Evolutionary conservation across 1,140 invertebrate species (phyloP).

Genomic region (Drosophila azteca): DNA sequence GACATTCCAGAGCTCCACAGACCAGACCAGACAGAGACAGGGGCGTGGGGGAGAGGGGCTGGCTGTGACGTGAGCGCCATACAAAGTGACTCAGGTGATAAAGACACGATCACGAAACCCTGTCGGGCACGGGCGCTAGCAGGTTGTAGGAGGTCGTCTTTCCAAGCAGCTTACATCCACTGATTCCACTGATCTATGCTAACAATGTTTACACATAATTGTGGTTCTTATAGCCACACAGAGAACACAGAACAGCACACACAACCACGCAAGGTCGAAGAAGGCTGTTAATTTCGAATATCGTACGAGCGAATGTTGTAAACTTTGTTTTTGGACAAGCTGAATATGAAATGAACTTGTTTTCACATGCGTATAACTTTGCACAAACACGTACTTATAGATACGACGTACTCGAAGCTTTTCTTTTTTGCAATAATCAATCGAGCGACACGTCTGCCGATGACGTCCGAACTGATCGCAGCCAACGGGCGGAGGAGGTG

Average conservation of each 20-base stretch:
- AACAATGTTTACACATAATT: slow-evolving; percentile 65
- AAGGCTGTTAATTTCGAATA: slow-evolving; percentile 8
- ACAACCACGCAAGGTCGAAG: slow-evolving; percentile 52
- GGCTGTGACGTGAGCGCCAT: slow-evolving; percentile 68
- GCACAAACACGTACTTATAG: slow-evolving; percentile 69
- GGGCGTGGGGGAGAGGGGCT: slow-evolving; percentile 9
- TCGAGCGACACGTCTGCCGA: slow-evolving; percentile 73
- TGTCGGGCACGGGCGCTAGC: neutral
- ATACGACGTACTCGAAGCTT: slow-evolving; percentile 44
- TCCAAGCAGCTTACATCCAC: neutral
- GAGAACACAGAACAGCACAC: slow-evolving; percentile 17
- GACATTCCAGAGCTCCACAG: slow-evolving; percentile 55
- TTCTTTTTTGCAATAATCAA: slow-evolving; percentile 57
- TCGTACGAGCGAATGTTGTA: neutral
- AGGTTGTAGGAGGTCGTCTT: slow-evolving; percentile 8
- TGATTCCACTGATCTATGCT: slow-evolving; percentile 42
- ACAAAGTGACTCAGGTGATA: slow-evolving; percentile 78
- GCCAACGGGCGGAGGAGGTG: slow-evolving; percentile 4
- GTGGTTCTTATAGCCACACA: slow-evolving; percentile 30
- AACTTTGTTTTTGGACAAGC: slow-evolving; percentile 26
- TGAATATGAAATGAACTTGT: slow-evolving; percentile 26
- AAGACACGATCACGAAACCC: slow-evolving; percentile 57
- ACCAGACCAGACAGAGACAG: slow-evolving; percentile 4
- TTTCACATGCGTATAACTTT: slow-evolving; percentile 32
- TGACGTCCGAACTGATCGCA: slow-evolving; percentile 71